Conservation (phyloP, 2,888 invertebrate species). For the Dicycla oo region DNA sequence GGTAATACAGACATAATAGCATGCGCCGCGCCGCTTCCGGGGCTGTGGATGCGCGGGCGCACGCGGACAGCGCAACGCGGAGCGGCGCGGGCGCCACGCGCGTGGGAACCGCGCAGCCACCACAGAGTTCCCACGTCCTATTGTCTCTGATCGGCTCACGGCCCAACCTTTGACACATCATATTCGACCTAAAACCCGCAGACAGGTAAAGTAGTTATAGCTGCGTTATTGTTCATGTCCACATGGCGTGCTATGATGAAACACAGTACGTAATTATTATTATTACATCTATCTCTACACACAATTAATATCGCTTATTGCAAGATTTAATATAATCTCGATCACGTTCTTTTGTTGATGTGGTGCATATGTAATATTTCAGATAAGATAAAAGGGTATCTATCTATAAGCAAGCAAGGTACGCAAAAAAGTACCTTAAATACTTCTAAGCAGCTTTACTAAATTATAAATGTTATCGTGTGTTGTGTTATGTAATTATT, state of each 20-base stretch:
- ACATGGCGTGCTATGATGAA: constrained; percentile 25
- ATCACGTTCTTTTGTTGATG: constrained; percentile 52
- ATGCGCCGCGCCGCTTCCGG: constrained; percentile 54
- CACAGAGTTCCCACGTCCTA: constrained; percentile 76
- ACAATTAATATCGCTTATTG: constrained; percentile 22
- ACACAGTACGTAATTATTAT: background rate
- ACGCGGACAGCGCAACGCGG: constrained; percentile 24
- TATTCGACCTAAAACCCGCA: constrained; percentile 70
- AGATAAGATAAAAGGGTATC: constrained; percentile 57
- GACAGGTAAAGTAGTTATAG: constrained; percentile 50
- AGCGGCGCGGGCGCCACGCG: constrained; percentile 45
- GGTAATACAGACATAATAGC: constrained; percentile 55
- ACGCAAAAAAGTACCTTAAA: constrained; percentile 42
- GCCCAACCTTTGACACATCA: constrained; percentile 70
- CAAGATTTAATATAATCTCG: constrained; percentile 41
- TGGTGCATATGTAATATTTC: constrained; percentile 42
- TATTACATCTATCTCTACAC: constrained; percentile 14
- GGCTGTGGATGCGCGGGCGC: constrained; percentile 48
- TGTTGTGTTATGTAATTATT: constrained; percentile 70
- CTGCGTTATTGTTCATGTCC: constrained; percentile 28
- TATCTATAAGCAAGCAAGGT: constrained; percentile 21
- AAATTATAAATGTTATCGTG: constrained; percentile 50
- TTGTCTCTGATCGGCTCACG: constrained; percentile 70
- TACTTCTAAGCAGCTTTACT: constrained; percentile 37
- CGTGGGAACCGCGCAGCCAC: constrained; percentile 74